Evolutionary conservation across 2,888 invertebrate species (phyloP).

Genomic region (Arctia plantaginis): DNA sequence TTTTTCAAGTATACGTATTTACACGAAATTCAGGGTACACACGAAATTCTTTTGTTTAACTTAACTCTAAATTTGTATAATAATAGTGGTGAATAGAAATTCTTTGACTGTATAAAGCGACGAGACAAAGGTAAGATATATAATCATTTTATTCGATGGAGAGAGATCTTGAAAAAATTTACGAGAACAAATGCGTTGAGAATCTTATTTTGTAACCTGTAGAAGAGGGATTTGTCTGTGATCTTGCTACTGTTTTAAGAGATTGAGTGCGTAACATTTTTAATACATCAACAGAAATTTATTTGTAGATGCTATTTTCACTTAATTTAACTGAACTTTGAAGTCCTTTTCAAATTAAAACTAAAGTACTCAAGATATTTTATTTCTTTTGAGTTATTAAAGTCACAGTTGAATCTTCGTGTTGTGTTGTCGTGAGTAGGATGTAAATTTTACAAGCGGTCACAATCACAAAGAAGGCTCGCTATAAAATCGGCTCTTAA

Average conservation of each 20-base stretch:
- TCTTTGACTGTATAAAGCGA: constrained; percentile 43
- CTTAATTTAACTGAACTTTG: background rate
- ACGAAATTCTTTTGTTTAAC: constrained; percentile 31
- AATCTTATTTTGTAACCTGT: constrained; percentile 24
- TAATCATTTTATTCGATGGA: constrained; percentile 47
- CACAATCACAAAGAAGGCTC: background rate
- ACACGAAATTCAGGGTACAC: constrained; percentile 13
- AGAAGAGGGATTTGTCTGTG: constrained; percentile 24
- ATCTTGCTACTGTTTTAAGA: constrained; percentile 29
- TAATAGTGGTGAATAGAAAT: constrained; percentile 33
- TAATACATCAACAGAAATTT: background rate
- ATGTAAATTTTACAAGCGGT: background rate
- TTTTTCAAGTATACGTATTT: too few species aligned
- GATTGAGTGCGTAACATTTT: constrained; percentile 14
- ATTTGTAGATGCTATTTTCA: background rate
- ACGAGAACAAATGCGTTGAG: constrained; percentile 45
- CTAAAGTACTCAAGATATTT: background rate
- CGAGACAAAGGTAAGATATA: constrained; percentile 47
- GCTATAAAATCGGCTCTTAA: background rate
- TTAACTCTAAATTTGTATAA: constrained; percentile 36
- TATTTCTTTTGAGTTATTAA: background rate
- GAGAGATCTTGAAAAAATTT: constrained; percentile 38
- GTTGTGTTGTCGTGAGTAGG: background rate
- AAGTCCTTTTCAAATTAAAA: background rate
- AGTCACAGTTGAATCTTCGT: background rate